Evolutionary conservation across 2,888 invertebrate species (phyloP).

Genomic region (Lordiphosa fenestrarum): DNA sequence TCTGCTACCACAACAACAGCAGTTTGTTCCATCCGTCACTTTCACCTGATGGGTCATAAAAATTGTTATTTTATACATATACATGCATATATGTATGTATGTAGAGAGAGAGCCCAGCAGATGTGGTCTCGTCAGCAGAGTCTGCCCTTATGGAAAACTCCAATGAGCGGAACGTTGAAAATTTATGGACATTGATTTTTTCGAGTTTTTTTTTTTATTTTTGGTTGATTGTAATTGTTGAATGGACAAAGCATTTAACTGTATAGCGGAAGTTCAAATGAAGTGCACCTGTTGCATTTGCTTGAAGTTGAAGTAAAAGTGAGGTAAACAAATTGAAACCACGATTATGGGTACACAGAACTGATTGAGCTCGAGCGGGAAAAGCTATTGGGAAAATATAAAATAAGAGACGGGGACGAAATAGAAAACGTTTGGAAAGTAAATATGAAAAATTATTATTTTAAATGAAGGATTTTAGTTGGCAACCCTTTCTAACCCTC

Average conservation of each 20-base stretch:
- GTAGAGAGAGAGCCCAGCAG: slow-evolving; percentile 6
- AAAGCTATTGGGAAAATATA: too few relatives aligned
- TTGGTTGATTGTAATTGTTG: slow-evolving; percentile 14
- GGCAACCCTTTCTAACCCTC: too few relatives aligned
- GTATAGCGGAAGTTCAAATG: slow-evolving; percentile 25
- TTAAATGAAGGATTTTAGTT: too few relatives aligned
- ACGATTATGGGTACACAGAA: too few relatives aligned
- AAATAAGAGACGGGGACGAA: too few relatives aligned
- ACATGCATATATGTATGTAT: background rate
- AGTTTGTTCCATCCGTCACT: slow-evolving; percentile 66
- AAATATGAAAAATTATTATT: too few relatives aligned
- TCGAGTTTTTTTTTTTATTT: slow-evolving; percentile 11
- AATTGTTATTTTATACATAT: slow-evolving; percentile 43
- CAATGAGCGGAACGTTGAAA: slow-evolving; percentile 49
- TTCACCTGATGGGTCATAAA: slow-evolving; percentile 66
- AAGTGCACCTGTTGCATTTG: slow-evolving; percentile 25
- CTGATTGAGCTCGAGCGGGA: too few relatives aligned
- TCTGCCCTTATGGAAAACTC: slow-evolving; percentile 55
- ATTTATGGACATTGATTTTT: slow-evolving; percentile 46
- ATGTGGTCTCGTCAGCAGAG: background rate
- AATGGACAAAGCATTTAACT: slow-evolving; percentile 19
- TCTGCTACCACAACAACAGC: slow-evolving; percentile 26
- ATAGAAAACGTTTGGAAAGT: too few relatives aligned
- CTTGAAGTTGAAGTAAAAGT: slow-evolving; percentile 5
- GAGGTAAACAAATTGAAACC: too few relatives aligned